A percentile compares a stretch with the other conserved stretches of the same genome.
phyloP scores from a whole-genome alignment of 1,140 invertebrate genomes.

The Drosophila lacertosa region DNA sequence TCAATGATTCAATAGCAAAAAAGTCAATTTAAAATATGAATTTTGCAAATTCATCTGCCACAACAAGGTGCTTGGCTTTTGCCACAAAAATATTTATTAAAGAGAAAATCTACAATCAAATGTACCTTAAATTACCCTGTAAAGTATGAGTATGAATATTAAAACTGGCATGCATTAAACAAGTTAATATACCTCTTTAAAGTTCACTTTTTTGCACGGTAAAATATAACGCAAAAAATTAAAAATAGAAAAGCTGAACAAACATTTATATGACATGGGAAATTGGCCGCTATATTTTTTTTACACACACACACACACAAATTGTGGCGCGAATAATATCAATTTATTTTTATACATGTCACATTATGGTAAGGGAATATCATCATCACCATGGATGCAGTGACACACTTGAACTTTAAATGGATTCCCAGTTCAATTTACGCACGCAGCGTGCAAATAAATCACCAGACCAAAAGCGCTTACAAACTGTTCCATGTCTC shows the following conservation, averaged over 20 bases:
- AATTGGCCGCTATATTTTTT: slow-evolving; percentile 35
- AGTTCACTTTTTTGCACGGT: neutral
- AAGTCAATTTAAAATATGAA: slow-evolving; percentile 30
- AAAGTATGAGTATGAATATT: too few species aligned
- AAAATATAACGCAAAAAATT: slow-evolving; percentile 3
- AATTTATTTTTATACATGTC: slow-evolving; percentile 50
- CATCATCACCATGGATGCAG: slow-evolving; percentile 31
- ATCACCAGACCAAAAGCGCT: slow-evolving; percentile 61
- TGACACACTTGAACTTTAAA: slow-evolving; percentile 64
- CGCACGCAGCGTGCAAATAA: slow-evolving; percentile 65
- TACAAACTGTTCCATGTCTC: slow-evolving; percentile 29
- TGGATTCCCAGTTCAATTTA: slow-evolving; percentile 76
- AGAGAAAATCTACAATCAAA: too few species aligned
- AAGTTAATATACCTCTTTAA: neutral
- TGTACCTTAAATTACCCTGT: too few species aligned
- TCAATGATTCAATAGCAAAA: slow-evolving; percentile 6
- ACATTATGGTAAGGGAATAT: slow-evolving; percentile 27
- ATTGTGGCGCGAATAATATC: slow-evolving; percentile 57
- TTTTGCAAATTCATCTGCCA: slow-evolving; percentile 43
- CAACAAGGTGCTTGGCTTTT: slow-evolving; percentile 30
- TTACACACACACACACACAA: slow-evolving; percentile 33
- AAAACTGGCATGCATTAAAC: too few species aligned
- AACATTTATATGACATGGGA: slow-evolving; percentile 52
- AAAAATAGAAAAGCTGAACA: slow-evolving; percentile 29
- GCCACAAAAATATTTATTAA: too few species aligned